Evolutionary conservation across 64 coral and sea anemone species (phyloP), one percentile per base, ranked within the genome.

Genomic region (Pocillopora verrucosa): DNA sequence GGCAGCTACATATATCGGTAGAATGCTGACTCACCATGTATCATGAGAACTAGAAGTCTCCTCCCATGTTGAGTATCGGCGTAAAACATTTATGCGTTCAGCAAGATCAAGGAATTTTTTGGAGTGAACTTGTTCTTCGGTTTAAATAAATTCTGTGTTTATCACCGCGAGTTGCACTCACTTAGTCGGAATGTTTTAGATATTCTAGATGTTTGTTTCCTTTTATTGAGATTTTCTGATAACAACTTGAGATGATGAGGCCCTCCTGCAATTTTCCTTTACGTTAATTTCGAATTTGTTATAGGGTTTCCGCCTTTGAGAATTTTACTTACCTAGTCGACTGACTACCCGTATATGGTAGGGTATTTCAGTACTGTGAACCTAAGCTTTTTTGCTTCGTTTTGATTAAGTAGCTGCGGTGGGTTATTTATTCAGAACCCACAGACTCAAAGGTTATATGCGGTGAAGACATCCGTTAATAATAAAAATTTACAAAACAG

Each of bases 161-260:
- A 30, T 30, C 30, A 30, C 30, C 41, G 7, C 67, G 22, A 24
- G 67, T 70, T 24, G 1, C 41, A 3, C 56, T 77, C 56, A 9
- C n/a, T 77, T 16, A 17, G 9, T 56, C 1, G 14, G 19, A 16
- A 81, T 81, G n/a, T 81, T 36, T 81, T 0, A 36, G 22, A 62
- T 68, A 83, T 19, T 67, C 41, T 22, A 35, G 17, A 68, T 83
- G 20, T 19, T 83, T 83, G 15, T 20, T 38, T 34, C 10, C 20
- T 34, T 13, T 20, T 70, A 72, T 26, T 85, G 19, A 15, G 65
- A 85, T 72, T 25, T 56, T 85, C 65, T 56, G 82, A 85, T 85
- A 85, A 85, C 63, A 45, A 62, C 36, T 16, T 6, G 10, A 51
- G 15, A 24, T 83, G 79, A 82, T 82, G 79, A 82, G 20, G 25